Percentiles rank a stretch among this genome's conserved stretches.
Evolutionary conservation across 2,113 vertebrate genomes (phyloP).

Genomic region (Electrona antarctica): DNA sequence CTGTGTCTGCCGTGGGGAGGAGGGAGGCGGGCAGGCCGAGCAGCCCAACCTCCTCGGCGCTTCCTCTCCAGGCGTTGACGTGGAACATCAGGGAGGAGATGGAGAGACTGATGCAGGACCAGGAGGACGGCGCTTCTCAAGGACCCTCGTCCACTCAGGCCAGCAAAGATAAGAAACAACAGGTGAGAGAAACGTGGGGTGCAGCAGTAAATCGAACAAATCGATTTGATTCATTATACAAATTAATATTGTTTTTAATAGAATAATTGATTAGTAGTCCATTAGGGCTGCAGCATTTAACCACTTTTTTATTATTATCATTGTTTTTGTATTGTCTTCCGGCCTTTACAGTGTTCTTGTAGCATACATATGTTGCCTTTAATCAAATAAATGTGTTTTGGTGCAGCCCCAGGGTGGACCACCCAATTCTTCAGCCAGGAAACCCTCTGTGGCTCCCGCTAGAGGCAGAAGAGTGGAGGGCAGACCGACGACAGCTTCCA

Average conservation of each 20-base stretch:
- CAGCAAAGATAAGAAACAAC: constrained; percentile 46
- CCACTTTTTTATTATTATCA: no score
- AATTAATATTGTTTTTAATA: no score
- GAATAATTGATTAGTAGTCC: no score
- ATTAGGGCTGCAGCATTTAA: no score
- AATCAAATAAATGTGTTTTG: neutral
- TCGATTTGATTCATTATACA: no score
- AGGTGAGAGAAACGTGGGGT: constrained; percentile 39
- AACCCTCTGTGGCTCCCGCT: constrained; percentile 10
- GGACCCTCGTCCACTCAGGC: neutral
- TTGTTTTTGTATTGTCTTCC: no score
- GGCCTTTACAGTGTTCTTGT: no score
- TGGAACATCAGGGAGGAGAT: constrained; percentile 66
- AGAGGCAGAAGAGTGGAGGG: constrained; percentile 33
- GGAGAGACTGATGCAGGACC: constrained; percentile 67
- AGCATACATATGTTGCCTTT: neutral
- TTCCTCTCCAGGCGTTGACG: constrained; percentile 16
- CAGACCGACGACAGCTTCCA: constrained; percentile 11
- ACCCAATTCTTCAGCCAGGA: constrained; percentile 40
- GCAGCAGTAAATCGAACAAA: no score
- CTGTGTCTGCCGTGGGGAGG: neutral
- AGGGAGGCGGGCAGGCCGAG: neutral
- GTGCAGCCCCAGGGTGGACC: constrained; percentile 4
- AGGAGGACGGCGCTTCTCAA: constrained; percentile 27
- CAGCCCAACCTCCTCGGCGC: neutral